Percentiles rank a stretch among this genome's conserved stretches.
phyloP scores from a whole-genome alignment of 2,888 invertebrate genomes.

The Eretmocerus hayati region DNA sequence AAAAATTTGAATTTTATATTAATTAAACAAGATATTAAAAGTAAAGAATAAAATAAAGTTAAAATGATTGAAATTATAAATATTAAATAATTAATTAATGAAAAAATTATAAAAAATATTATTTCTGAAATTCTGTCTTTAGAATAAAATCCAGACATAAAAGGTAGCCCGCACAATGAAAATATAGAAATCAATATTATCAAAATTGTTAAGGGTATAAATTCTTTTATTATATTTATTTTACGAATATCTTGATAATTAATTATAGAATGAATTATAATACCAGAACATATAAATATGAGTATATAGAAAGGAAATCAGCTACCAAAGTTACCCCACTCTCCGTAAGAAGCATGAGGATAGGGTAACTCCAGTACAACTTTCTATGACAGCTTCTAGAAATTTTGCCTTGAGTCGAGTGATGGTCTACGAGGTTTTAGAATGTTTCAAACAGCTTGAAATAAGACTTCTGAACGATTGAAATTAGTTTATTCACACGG shows the following conservation, averaged over 20 bases:
- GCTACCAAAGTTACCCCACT: too few relatives aligned
- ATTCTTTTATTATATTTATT: constrained; percentile 50
- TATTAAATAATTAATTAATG: constrained; percentile 25
- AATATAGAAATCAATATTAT: constrained; percentile 57
- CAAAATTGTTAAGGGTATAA: constrained; percentile 51
- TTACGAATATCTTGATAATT: constrained; percentile 64
- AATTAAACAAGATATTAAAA: constrained; percentile 29
- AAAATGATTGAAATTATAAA: constrained; percentile 25
- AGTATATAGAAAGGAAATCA: too few relatives aligned
- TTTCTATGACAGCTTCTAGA: too few relatives aligned
- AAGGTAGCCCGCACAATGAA: constrained; percentile 58
- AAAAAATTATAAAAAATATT: constrained; percentile 31
- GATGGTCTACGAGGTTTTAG: too few relatives aligned
- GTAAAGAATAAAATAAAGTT: constrained; percentile 29
- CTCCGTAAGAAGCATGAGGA: too few relatives aligned
- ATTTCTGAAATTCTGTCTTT: constrained; percentile 45
- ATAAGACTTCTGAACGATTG: too few relatives aligned
- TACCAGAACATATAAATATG: constrained; percentile 66
- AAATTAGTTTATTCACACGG: too few relatives aligned
- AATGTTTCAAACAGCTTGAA: too few relatives aligned
- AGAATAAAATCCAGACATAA: constrained; percentile 58
- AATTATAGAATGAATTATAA: constrained; percentile 59
- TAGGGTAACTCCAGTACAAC: too few relatives aligned
- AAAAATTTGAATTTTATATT: too few relatives aligned
- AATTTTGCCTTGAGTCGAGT: too few relatives aligned